Evolutionary conservation across 2,888 invertebrate species (phyloP).

Genomic region (Hypselothyrea guttata): DNA sequence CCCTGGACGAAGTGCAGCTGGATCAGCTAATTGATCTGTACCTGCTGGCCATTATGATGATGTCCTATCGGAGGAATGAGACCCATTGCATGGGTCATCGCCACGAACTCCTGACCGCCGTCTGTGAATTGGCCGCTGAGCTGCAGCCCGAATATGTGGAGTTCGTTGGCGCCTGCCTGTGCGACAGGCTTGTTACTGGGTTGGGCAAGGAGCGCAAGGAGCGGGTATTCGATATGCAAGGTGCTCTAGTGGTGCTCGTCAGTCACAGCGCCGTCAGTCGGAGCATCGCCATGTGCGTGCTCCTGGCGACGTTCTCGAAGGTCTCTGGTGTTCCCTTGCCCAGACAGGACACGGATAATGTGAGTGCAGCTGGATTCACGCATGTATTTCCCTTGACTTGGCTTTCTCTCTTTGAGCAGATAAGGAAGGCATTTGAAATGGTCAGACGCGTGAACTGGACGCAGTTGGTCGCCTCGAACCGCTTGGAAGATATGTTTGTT

Average conservation of each 20-base stretch:
- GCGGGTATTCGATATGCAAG: constrained; percentile 28
- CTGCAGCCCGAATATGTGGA: constrained; percentile 12
- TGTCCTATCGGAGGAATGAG: constrained; percentile 19
- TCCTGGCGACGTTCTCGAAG: constrained; percentile 40
- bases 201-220: constrained; percentile 25
- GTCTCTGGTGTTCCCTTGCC: constrained; percentile 16
- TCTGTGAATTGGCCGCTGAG: constrained; percentile 3
- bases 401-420: constrained; percentile 18
- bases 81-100: constrained; percentile 22
- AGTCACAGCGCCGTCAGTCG: background rate
- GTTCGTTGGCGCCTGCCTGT: constrained; percentile 29
- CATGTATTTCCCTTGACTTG: background rate
- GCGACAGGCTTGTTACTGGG: constrained; percentile 29
- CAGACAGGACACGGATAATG: constrained; percentile 5
- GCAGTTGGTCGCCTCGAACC: constrained; percentile 11
- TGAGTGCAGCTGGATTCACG: constrained; percentile 1
- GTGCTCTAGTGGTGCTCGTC: constrained; percentile 30
- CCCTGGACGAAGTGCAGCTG: background rate
- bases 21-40: constrained; percentile 40
- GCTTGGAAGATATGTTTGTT: constrained; percentile 35
- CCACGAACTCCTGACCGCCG: constrained; percentile 22
- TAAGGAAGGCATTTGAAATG: constrained; percentile 39
- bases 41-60: constrained; percentile 49
- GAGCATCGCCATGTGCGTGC: constrained; percentile 28
- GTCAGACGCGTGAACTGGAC: constrained; percentile 42